phyloP scores from a whole-genome alignment of 1,140 invertebrate genomes.

The Druon quercuslanigerum region DNA sequence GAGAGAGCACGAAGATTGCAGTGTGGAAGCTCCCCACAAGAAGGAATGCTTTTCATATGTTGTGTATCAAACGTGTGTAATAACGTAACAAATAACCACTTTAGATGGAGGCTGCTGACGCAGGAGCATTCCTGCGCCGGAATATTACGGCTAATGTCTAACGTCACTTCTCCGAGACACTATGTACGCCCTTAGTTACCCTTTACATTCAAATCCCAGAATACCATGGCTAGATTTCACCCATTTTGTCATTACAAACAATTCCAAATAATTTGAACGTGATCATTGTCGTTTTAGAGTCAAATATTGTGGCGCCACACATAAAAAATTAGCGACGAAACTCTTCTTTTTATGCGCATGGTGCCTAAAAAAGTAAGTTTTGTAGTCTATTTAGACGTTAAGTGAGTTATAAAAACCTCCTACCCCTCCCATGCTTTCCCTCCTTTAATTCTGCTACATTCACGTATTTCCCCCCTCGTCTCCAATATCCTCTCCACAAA shows the following conservation, averaged over 20 bases:
- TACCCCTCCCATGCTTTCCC: too few relatives aligned
- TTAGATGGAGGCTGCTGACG: conserved; percentile 62
- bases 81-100: conserved; percentile 73
- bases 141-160: conserved; percentile 69
- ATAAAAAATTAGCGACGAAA: too few relatives aligned
- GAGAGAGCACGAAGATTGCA: conserved; percentile 44
- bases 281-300: too few relatives aligned
- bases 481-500: too few relatives aligned
- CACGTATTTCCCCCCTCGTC: too few relatives aligned
- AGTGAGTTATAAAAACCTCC: too few relatives aligned
- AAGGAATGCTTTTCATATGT: conserved; percentile 52
- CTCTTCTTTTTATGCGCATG: too few relatives aligned
- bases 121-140: conserved; percentile 63
- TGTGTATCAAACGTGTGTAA: conserved; percentile 70
- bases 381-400: too few relatives aligned
- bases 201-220: conserved; percentile 34
- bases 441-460: too few relatives aligned
- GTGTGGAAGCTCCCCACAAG: conserved; percentile 52
- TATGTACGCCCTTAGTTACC: conserved; percentile 33
- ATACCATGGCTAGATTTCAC: conserved; percentile 5
- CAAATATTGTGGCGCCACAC: too few relatives aligned
- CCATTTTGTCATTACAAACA: not conserved
- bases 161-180: conserved; percentile 59
- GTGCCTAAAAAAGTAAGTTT: too few relatives aligned
- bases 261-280: not conserved